Base-by-base conservation (phyloP, 1,140 invertebrate species). In the Drosophila lini region DNA sequence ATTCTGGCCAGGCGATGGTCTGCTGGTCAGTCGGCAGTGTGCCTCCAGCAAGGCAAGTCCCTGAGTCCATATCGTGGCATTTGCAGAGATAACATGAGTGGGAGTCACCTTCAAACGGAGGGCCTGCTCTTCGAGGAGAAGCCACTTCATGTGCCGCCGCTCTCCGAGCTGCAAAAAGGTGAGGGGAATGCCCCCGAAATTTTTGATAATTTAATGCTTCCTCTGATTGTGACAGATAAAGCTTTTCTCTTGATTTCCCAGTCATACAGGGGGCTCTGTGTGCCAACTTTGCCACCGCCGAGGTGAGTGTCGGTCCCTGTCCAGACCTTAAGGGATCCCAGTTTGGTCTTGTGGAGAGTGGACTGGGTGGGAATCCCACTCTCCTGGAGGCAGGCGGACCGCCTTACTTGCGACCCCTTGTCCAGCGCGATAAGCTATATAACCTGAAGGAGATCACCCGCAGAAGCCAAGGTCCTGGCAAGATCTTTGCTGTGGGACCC, bases 321-420 rank as follows among this genome's bases (percentile, higher is more conserved):
- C 98, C 98, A 1, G 95, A 98, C 93, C 93, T 98, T 48, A 96
- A 94, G 6, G 84, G 95, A 91, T 69, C 94, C 34, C 97, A 97
- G 2, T 98, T 96, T 89, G 94, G 94, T 65, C 93, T 99, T 44
- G 95, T 96, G 15, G 94, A 94, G 22, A 91, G 94, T 93, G 97
- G 97, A 32, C 88, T 99, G 47, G 93, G 94, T 78, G 97, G 97
- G 7, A 94, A 94, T 40, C 92, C 95, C 3, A 94, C 94, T 59
- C 90, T 98, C 19, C 92, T 97, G 38, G 98, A 98, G 93, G 90
- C 98, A 65, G 98, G 98, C 50, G 97, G 97, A 5, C 95, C 95
- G 31, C 94, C 97, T 10, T 97, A 95, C 93, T 92, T 98, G 42
- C 86, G 97, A 65, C 98, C 98, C 5, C 71, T 94, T 1, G 95